Percentiles rank a stretch among this genome's conserved stretches.
phyloP scores from a whole-genome alignment of 2,797 vertebrate genomes.

The Peromyscus nudipes region DNA sequence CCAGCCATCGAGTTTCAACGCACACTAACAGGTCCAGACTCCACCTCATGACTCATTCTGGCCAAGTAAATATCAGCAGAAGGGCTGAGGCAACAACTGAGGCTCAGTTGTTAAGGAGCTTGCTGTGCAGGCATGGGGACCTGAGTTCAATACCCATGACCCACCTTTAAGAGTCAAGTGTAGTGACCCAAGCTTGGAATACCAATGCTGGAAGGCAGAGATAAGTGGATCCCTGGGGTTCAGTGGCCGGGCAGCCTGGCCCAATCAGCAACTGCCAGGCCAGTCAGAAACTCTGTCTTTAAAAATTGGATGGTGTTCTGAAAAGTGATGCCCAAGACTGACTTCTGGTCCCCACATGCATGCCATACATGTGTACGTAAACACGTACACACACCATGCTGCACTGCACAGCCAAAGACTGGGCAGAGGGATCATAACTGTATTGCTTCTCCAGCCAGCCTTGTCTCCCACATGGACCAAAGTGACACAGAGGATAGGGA shows the following conservation, averaged over 20 bases:
- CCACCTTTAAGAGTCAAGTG: background rate
- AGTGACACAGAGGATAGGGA: background rate
- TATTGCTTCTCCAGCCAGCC: background rate
- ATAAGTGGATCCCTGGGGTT: background rate
- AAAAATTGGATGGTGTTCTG: background rate
- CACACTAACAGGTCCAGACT: background rate
- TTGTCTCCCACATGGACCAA: too few relatives aligned
- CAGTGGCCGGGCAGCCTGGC: background rate
- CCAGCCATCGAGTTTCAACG: background rate
- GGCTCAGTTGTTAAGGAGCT: background rate
- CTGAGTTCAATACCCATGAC: background rate
- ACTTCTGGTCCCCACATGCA: background rate
- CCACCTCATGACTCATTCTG: background rate
- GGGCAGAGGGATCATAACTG: too few relatives aligned
- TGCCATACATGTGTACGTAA: too few relatives aligned
- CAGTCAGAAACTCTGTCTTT: background rate
- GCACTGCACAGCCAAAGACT: too few relatives aligned
- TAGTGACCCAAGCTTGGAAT: background rate
- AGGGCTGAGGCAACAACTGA: background rate
- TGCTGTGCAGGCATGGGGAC: background rate
- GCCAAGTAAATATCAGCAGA: background rate
- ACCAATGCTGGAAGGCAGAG: background rate
- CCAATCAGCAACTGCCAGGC: background rate
- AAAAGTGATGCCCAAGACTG: background rate
- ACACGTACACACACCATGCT: background rate